Evolutionary conservation across 2,797 vertebrate genomes (phyloP), one percentile per base, ranked within the genome.

Genomic region (Labroides dimidiatus): DNA sequence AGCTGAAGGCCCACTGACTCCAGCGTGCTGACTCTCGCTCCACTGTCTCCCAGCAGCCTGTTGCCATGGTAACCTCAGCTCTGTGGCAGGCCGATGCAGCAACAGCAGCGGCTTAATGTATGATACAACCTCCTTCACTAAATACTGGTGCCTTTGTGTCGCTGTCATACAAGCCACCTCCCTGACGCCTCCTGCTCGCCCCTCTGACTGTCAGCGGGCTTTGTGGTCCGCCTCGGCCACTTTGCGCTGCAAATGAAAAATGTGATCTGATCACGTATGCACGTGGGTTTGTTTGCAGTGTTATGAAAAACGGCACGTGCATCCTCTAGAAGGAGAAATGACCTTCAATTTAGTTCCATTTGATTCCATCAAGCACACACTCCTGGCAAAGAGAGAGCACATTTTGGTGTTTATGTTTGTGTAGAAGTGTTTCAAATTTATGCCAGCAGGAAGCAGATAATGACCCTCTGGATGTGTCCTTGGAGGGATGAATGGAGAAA

Each of bases 31-130:
- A 86, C 88, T 85, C 84, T 83, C 72, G 56, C 85, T 87, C 68
- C 57, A 61, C 82, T 75, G 73, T 86, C 85, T 92, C 81, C 84
- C 82, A 63, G 88, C 87, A 89, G 87, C 85, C 84, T 93, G 94
- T 95, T 95, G 84, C 92, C 90, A 94, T 95, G 93, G 93, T 93
- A 91, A 94, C 93, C 70, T 71, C 80, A 63, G 86, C 87, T 91
- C 90, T 68, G 72, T 73, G 77, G 90, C 87, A 89, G 85, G 79
- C 80, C 65, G 44, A 85, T 87, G 84, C 85, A 72, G 91, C 83
- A 78, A 75, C 24, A 24, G 50, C 14, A 50, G 48, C 45, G 14
- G 81, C 56, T 77, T 78, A 87, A 86, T 84, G 82, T 82, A 85
- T 75, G 77, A 87, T 86, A 81, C 88, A 87, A 67, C 75, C 75